Evolutionary conservation across 2,113 vertebrate species (phyloP), one percentile per base, ranked within the genome.

Genomic region (Petroica traversi): DNA sequence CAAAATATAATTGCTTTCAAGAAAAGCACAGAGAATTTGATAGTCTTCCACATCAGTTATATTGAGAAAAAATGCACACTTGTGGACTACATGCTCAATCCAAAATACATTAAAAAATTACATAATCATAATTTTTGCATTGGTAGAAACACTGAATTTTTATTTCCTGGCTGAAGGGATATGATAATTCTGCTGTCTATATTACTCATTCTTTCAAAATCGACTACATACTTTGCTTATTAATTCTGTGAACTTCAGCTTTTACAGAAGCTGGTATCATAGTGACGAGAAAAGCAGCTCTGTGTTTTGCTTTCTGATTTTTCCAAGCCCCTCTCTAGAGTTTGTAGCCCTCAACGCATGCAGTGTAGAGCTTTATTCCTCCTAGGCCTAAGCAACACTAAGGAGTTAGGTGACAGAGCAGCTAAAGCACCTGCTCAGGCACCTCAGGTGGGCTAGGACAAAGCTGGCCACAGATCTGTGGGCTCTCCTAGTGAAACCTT

Each of bases 351-450:
- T 57, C 36, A 79, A 25, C 18, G 33, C 4, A 6, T 28, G 13
- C 2, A 3, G 6, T 20, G 25, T 6, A 55, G 59, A 52, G 12
- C 23, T 77, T 33, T 62, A 66, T 26, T 48, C 28, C 20, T 89
- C 38, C 57, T 38, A 24, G 40, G 12, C 41, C 19, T 18, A 19
- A 61, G 14, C 16, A 33, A 46, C 9, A 11, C 40, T 14, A 38
- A 38, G 3, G 22, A 77, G 24, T 41, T 7, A 14, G 33, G 20
- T 58, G 38, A 14, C 19, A 41, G 54, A 86, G 31, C 11, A 82
- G 57, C 12, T 55, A 16, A 51, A 0, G 2, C 0, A 4, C 49
- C 25, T 66, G 16, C 17, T n/a, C 29, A 55, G 38, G 11, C 24
- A 41, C 25, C 46, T 62, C 33, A 13, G 48, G 24, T 84, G 64